Conservation (phyloP, 2,113 vertebrate species). For the Sorex fumeus region DNA sequence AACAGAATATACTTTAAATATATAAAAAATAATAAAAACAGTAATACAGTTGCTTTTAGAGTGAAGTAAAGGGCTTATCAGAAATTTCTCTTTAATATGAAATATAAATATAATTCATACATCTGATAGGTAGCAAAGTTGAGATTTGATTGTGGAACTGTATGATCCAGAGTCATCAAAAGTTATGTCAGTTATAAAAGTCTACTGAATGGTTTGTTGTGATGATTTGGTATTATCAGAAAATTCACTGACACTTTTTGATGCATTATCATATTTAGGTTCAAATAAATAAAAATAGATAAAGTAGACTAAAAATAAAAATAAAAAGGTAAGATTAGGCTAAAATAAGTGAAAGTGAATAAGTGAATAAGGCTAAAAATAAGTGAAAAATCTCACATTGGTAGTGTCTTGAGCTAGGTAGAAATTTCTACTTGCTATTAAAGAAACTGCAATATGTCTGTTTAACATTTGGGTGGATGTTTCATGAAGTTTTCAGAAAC, state of each 20-base stretch:
- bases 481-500: neutral
- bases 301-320: constrained; percentile 34
- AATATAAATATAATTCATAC: neutral
- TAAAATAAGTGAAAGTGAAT: constrained; percentile 51
- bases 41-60: constrained; percentile 14
- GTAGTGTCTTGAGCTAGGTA: neutral
- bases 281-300: neutral
- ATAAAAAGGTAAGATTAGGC: constrained; percentile 15
- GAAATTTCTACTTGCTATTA: neutral
- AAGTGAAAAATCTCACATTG: constrained; percentile 9
- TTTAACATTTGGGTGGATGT: neutral
- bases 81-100: neutral
- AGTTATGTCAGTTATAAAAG: neutral
- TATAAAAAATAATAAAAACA: constrained; percentile 25
- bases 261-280: constrained; percentile 33
- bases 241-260: neutral
- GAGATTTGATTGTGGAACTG: neutral
- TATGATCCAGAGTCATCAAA: neutral
- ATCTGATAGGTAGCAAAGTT: neutral
- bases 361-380: neutral
- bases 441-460: neutral
- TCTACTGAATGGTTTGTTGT: neutral
- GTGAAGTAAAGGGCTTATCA: neutral
- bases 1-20: neutral
- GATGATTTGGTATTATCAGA: constrained; percentile 40